phyloP scores from a whole-genome alignment of 2,888 invertebrate species.

The Tinea pellionella region DNA sequence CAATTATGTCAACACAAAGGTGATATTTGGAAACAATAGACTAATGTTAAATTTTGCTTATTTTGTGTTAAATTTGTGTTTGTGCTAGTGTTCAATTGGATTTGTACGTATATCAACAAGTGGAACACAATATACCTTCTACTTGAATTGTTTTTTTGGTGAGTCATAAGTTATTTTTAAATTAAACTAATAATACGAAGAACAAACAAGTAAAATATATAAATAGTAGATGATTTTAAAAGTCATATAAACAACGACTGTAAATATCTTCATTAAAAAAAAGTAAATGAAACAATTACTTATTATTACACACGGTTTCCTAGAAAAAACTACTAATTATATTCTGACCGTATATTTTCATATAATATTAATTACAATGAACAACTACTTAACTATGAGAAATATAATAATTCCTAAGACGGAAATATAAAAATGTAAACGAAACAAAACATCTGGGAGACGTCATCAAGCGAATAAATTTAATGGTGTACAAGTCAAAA shows the following conservation, averaged over 20 bases:
- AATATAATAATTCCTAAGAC: conserved; percentile 20
- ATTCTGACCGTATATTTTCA: neutral
- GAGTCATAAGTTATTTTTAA: neutral
- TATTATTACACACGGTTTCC: neutral
- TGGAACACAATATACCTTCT: neutral
- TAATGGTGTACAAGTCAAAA: conserved; percentile 36
- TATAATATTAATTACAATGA: neutral
- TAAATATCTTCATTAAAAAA: too few species aligned
- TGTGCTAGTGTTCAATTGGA: conserved; percentile 8
- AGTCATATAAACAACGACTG: too few species aligned
- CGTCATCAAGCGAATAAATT: conserved; percentile 24
- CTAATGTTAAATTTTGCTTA: neutral
- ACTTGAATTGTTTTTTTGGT: neutral
- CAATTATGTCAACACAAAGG: conserved; percentile 45
- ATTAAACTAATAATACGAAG: too few species aligned
- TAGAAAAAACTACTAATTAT: neutral
- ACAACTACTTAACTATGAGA: neutral
- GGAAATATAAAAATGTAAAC: conserved; percentile 45
- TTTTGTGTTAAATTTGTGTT: conserved; percentile 1
- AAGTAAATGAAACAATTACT: too few species aligned
- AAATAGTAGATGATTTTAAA: too few species aligned
- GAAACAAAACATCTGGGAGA: conserved; percentile 41
- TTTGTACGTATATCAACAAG: conserved; percentile 2
- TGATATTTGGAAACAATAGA: conserved; percentile 27
- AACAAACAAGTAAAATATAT: too few species aligned